Evolutionary conservation across 2,888 invertebrate species (phyloP), one percentile per base, ranked within the genome.

Genomic region (Branchinecta sandiegonensis): DNA sequence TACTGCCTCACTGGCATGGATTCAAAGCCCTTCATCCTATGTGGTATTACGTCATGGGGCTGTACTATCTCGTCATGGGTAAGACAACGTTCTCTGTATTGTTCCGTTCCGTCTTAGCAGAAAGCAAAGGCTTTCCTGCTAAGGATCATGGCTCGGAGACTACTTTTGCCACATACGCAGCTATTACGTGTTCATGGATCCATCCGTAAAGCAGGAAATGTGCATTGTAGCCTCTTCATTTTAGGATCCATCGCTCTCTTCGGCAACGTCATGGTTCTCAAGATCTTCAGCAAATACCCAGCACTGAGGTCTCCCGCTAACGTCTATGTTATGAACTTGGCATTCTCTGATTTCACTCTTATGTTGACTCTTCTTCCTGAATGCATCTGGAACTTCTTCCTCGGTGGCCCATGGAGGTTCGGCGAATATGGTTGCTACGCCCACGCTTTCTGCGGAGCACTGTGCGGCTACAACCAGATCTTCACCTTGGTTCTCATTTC

Each of bases 381-480:
- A 50, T 70, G 67, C 64, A 56, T 67, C 63, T 69, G 65, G 50
- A 70, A 70, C 68, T 74, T 73, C 66, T 73, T 72, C 50, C 66
- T 69, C 23, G 70, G 70, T 14, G 70, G 70, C 8, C 68, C 70
- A 7, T 77, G 77, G 77, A 68, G 68, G 73, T 76, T 17, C 76
- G 75, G 71, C 76, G 76, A 67, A 17, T 46, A 68, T 46, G 68
- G 68, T 5, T 78, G 78, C 72, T 74, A 76, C 71, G 71, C 77
- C 64, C 77, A 77, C 70, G 77, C 76, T 37, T 73, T 77, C 68
- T 69, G 68, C 47, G 77, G 77, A 3, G 77, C 76, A 5, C 73
- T 77, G 46, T 76, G 76, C 68, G 78, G 78, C 17, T 72, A 77
- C 47, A 75, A 75, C 73, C 77, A 77, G 67, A 78, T 77, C 71